Evolutionary conservation across 2,113 vertebrate species (phyloP), one percentile per base, ranked within the genome.

Genomic region (Gymnarchus niloticus): DNA sequence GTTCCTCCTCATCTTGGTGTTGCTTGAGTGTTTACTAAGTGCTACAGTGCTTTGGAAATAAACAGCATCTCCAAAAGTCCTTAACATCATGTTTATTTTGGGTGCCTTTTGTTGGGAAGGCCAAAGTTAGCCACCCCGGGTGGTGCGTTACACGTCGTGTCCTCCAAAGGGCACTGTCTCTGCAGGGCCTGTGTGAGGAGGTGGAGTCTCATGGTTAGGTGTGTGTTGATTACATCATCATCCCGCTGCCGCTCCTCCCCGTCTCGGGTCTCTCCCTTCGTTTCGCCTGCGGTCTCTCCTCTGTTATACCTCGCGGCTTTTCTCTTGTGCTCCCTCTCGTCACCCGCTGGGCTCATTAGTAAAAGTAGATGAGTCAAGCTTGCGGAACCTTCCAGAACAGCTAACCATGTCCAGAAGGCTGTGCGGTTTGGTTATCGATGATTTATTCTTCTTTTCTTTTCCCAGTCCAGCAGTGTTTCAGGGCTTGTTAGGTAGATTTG

Each of bases 1-100:
- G 23, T 4, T 8, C 59, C 44, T 54, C 52, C 49, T 28, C 49
- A 37, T 85, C 6, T n/a, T 65, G 6, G 6, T 25, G 54, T 84
- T 25, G 51, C 28, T 28, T 57, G 52, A 61, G 65, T 85, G 52
- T 83, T 85, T 87, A 85, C 56, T 52, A 59, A 51, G 12, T n/a
- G 84, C 48, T 85, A 85, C 87, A 88, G 85, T 85, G 25, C 65
- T 69, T 3, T 7, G 49, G 51, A 85, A 86, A 86, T 85, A 77
- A 86, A 56, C 73, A 73, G n/a, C 17, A 21, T 28, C 6, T 65
- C 10, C 37, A 19, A 14, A 33, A 51, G 52, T 37, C 46, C 80
- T 56, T 56, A 25, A 56, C 51, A 33, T 59, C 28, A n/a, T n/a
- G n/a, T n/a, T n/a, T n/a, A n/a, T n/a, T n/a, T n/a, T n/a, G n/a